Conservation (phyloP, 2,888 invertebrate genomes). For the Metopia argyrocephala region DNA sequence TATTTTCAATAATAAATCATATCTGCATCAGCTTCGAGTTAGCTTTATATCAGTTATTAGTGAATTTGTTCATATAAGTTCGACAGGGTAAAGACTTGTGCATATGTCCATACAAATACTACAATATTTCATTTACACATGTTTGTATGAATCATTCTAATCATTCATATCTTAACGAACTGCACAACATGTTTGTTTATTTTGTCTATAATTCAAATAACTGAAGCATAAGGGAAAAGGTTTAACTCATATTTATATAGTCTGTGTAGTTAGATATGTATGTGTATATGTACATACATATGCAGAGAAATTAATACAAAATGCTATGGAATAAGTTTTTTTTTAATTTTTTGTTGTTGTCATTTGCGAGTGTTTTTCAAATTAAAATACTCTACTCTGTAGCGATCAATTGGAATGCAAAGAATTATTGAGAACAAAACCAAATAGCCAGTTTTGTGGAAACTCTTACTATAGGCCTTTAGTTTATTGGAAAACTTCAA, state of each 20-base stretch:
- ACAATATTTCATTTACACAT: no score
- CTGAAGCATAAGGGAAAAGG: not conserved
- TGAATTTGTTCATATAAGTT: no score
- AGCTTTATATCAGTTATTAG: no score
- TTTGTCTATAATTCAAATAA: not conserved
- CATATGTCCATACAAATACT: no score
- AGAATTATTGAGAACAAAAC: not conserved
- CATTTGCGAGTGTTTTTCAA: conserved; percentile 2
- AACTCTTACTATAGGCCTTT: not conserved
- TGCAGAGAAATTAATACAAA: not conserved
- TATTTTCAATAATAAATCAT: no score
- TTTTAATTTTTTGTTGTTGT: not conserved
- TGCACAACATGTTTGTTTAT: not conserved
- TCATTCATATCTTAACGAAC: not conserved
- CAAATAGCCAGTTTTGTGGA: not conserved
- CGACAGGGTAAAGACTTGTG: no score
- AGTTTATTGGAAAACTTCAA: conserved; percentile 42
- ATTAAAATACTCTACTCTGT: conserved; percentile 2
- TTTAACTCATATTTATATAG: not conserved
- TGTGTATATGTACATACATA: no score
- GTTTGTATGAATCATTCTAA: not conserved
- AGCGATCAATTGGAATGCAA: not conserved
- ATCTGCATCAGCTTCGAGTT: no score
- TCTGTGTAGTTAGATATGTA: no score
- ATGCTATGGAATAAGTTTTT: not conserved